Evolutionary conservation across 1,140 invertebrate species (phyloP), one percentile per base, ranked within the genome.

Genomic region (Formica exsecta): DNA sequence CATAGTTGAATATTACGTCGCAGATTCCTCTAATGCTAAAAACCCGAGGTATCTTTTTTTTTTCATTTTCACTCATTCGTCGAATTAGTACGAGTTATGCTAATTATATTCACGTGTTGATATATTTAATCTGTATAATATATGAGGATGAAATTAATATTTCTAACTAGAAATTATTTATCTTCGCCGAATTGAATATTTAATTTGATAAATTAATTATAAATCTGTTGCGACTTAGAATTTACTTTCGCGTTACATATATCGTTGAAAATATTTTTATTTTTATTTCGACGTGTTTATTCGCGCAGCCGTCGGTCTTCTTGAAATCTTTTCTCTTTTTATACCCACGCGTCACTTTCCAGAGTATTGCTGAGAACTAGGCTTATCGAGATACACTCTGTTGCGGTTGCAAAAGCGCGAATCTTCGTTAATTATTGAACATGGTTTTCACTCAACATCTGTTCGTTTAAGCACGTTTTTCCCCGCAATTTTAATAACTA

Each of bases 261-360:
- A 11, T 54, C 38, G 29, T 29, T 3, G 38, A 13, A 25, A 81
- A 73, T 48, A 61, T 71, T 38, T 36, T 71, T 71, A 36, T 36
- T 66, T 54, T 62, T 38, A 44, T 22, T 22, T 22, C 61, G 61
- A 54, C 36, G n/a, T 29, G 25, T 19, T 68, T 51, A 6, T 44
- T 44, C 41, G 41, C 76, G 19, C 13, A 29, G 19, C 3, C 25
- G 76, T 3, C 9, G 0, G n/a, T 81, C 73, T 73, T 81, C 51
- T 61, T 59, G 79, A 81, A n/a, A 73, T 73, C 38, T 81, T 73
- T 59, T 61, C 54, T 71, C 51, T 73, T 54, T 81, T 81, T 68
- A 73, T 81, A 81, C 79, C 66, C 79, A 81, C 51, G 66, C 79
- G 44, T 81, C 19, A 71, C 51, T 81, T 73, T 81, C 66, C 79